Conservation (phyloP, 2,888 invertebrate genomes). For the Torymus auratus region DNA sequence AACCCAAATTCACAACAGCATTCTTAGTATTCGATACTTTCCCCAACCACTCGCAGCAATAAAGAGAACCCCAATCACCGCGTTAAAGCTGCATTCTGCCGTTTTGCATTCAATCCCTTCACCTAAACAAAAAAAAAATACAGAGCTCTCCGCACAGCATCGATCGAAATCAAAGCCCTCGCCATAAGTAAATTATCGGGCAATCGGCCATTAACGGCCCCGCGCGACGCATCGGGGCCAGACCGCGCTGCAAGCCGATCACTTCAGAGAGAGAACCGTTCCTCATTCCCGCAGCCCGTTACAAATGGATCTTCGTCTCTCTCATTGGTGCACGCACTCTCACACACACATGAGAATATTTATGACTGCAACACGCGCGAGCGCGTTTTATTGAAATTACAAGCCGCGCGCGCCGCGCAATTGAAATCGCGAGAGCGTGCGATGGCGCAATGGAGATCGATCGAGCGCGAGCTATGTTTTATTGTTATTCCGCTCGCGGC, state of each 20-base stretch:
- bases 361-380: not conserved
- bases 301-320: slow-evolving; percentile 4
- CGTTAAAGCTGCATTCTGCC: too few relatives aligned
- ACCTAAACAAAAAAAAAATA: too few relatives aligned
- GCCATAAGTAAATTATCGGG: too few relatives aligned
- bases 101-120: too few relatives aligned
- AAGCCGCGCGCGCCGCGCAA: slow-evolving; percentile 9
- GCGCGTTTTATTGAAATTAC: slow-evolving; percentile 49
- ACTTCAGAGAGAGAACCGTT: not conserved
- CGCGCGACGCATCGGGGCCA: too few relatives aligned
- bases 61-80: too few relatives aligned
- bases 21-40: too few relatives aligned
- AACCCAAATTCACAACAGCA: too few relatives aligned
- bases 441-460: slow-evolving; percentile 33
- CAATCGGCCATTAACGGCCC: too few relatives aligned
- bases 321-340: not conserved
- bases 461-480: slow-evolving; percentile 20
- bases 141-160: too few relatives aligned
- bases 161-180: too few relatives aligned
- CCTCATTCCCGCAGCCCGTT: not conserved
- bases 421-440: slow-evolving; percentile 21
- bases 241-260: not conserved
- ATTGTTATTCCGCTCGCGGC: slow-evolving; percentile 33
- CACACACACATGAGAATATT: slow-evolving; percentile 19
- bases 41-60: too few relatives aligned